Evolutionary conservation across 2,113 vertebrate genomes (phyloP), one percentile per base, ranked within the genome.

Genomic region (Hippocampus comes): DNA sequence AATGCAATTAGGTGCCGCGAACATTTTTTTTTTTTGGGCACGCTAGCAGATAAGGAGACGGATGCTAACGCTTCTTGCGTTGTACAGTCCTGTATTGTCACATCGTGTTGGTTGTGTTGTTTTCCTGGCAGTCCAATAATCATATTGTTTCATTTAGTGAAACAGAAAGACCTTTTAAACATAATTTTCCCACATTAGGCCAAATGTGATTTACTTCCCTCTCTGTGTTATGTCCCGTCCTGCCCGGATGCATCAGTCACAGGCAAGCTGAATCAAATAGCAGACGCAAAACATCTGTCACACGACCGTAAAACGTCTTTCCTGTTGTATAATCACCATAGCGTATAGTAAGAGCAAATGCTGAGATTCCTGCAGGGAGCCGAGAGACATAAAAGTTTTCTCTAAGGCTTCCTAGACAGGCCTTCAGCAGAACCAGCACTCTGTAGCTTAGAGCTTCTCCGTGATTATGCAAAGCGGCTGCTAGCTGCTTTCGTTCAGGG

Each of bases 401-500:
- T 27, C 60, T 64, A 17, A 67, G 72, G 51, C 67, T 77, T 27
- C 61, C 61, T 80, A 86, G 78, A 79, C 83, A 77, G 78, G 43
- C 60, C 68, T 55, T 76, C 73, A 65, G 77, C 69, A 76, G 70
- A 49, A 73, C 57, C 73, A 12, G 77, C 74, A 68, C 70, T 78
- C 64, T 70, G 60, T 68, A 81, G 79, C 81, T 86, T 80, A 82
- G 70, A 82, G 78, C 77, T 72, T 76, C 78, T 80, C 75, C 41
- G 64, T 79, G 82, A 90, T 91, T 87, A 89, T 91, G 83, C 84
- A 89, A 89, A 87, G 77, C 79, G 71, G 75, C 17, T 59, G 75
- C 77, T 88, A 79, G 71, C 74, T 84, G 74, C 80, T 88, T 38
- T 60, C 34, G 59, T 61, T 21, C 78, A 78, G 86, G 86, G 86